Base-by-base conservation (phyloP, 2,797 vertebrate genomes). In the Sebastes hubbsi region DNA sequence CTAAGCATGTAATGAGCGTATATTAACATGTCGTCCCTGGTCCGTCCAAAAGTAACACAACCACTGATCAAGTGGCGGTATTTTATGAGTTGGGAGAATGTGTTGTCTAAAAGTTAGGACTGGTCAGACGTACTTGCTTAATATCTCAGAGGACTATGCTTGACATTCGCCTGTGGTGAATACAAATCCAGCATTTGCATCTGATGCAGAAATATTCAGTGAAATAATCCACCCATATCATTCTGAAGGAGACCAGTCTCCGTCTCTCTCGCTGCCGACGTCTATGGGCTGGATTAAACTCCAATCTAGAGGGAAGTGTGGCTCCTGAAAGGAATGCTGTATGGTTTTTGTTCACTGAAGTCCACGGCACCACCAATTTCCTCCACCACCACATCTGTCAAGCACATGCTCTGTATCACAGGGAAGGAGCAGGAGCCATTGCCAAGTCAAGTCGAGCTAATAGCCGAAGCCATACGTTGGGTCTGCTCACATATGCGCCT, bases 341-440 rank as follows among this genome's bases (percentile, higher is more conserved):
- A 77, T 89, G 83, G 77, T 84, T 88, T 88, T 87, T 88, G 81
- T 80, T 87, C 69, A 49, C 71, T 69, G 32, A 77, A 70, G 58
- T 72, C 77, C 70, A 73, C 73, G 20, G 78, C 66, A 81, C 81
- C 77, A 77, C 71, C 63, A 76, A 64, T 66, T 83, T 83, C 82
- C 68, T 82, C 58, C 74, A 70, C 61, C 59, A 62, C 62, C 81
- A 94, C 94, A 95, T 95, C 92, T 95, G 95, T 85, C 61, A 70
- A 88, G 78, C 94, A 95, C 88, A 95, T 95, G 94, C 75, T 77
- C 67, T 63, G 49, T 79, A 80, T 84, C 76, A 75, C 34, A 67
- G 76, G 66, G 77, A 85, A 72, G 71, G 46, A 49, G 56, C 63
- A 66, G 58, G 69, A 74, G 78, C 73, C 83, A 9, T 36, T 49